A percentile compares a stretch with the other conserved stretches of the same genome.
Evolutionary conservation across 2,888 invertebrate species (phyloP).

Genomic region (Nephrocerus scutellatus): DNA sequence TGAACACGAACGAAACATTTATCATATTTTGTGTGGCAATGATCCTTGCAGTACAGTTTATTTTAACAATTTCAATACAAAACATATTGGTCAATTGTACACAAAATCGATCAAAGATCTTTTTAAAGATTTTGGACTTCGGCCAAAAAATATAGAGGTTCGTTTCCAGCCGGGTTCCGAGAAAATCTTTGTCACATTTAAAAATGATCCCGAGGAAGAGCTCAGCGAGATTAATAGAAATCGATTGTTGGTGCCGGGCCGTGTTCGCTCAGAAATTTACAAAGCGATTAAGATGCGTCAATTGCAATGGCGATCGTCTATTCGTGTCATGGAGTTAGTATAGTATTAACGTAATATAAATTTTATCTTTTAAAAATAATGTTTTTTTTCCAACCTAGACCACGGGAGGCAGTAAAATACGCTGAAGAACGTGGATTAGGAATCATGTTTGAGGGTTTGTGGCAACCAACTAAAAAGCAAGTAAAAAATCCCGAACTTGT

Average conservation of each 20-base stretch:
- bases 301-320: constrained; percentile 36
- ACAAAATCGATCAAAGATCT: constrained; percentile 56
- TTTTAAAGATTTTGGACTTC: constrained; percentile 48
- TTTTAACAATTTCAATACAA: constrained; percentile 53
- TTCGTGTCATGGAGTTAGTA: constrained; percentile 42
- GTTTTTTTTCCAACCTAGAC: constrained; percentile 38
- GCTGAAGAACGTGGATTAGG: constrained; percentile 43
- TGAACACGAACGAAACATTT: constrained; percentile 59
- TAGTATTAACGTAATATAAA: too few relatives aligned
- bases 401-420: constrained; percentile 49
- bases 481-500: constrained; percentile 51
- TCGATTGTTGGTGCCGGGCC: constrained; percentile 52
- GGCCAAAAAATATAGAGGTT: constrained; percentile 41
- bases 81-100: constrained; percentile 67
- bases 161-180: constrained; percentile 49
- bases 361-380: constrained; percentile 1
- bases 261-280: constrained; percentile 63
- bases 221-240: constrained; percentile 23
- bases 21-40: constrained; percentile 60
- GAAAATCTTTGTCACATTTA: constrained; percentile 64
- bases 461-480: constrained; percentile 30
- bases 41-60: constrained; percentile 74
- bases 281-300: constrained; percentile 65
- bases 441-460: constrained; percentile 30
- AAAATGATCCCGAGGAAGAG: constrained; percentile 38